Evolutionary conservation across 2,797 vertebrate genomes (phyloP), one percentile per base, ranked within the genome.

Genomic region (Brachyalestes nurse): DNA sequence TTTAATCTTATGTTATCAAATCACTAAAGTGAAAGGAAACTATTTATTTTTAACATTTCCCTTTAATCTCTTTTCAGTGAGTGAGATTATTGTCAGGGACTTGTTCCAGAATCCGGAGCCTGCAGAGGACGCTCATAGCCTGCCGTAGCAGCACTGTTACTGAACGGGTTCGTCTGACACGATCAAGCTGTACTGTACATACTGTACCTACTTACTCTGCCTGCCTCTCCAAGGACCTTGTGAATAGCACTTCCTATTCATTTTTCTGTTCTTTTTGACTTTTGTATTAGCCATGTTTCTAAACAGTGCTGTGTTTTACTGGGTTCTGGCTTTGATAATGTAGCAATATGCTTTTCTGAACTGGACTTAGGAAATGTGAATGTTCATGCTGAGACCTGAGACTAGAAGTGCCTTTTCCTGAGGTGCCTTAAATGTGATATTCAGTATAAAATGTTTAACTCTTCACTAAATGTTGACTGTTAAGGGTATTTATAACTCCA

Each of bases 1-100:
- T 47, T n/a, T 66, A 6, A 58, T 51, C 21, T n/a, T 47, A 23
- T 19, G 3, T 45, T 2, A 47, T 19, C 49, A 67, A 60, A 34
- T 16, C 7, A 42, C 4, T 4, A 42, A 53, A 23, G 19, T 40
- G 8, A 45, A 23, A 55, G 38, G 1, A 34, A 21, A 40, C 58
- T 51, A 4, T 13, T 64, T 21, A 23, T 66, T 2, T 4, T 34
- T 34, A 23, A 51, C 8, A 16, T 28, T 38, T 49, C 79, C 9
- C 60, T 71, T 79, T 38, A 38, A 49, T 81, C 73, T 21, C 23
- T 57, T 84, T 90, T 5, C 89, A 99, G 97, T 99, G 90, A 98
- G 97, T 34, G 97, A 99, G 91, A 96, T 99, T 84, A 99, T 99
- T 88, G 96, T 96, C 90, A 94, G 97, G 94, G 97, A 99, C 88